A percentile compares a stretch with the other conserved stretches of the same genome.
Conservation (phyloP, 2,113 vertebrate genomes). For the Desmodus rotundus region DNA sequence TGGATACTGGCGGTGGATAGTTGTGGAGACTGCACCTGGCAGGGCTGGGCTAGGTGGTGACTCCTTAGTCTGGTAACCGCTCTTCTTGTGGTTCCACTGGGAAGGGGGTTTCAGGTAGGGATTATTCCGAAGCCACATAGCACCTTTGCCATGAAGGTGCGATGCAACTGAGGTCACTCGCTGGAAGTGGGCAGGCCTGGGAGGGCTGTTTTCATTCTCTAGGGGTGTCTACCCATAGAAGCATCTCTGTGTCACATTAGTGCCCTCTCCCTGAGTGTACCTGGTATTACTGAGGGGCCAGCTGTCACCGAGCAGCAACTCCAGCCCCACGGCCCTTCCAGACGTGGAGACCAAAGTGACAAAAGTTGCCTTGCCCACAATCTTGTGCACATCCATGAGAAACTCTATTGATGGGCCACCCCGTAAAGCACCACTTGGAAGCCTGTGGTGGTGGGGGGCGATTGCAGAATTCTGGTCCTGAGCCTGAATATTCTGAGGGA, state of each 20-base stretch:
- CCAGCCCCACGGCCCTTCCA: not conserved
- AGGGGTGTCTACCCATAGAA: not conserved
- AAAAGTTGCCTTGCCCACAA: slow-evolving; percentile 1
- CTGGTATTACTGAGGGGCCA: slow-evolving; percentile 8
- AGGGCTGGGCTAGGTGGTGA: not conserved
- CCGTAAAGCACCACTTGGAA: not conserved
- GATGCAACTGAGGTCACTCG: not conserved
- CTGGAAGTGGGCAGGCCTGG: not conserved
- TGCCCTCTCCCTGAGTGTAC: not conserved
- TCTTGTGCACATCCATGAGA: not conserved
- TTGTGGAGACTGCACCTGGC: not conserved
- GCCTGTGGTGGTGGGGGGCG: not conserved
- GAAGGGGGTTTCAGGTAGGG: not conserved
- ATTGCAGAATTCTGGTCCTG: not conserved
- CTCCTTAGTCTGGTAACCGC: not conserved
- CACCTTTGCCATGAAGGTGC: not conserved
- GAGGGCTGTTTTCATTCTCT: not conserved
- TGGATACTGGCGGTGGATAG: not conserved
- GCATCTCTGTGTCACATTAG: not conserved
- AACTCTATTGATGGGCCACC: not conserved
- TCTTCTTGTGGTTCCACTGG: not conserved
- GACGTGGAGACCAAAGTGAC: not conserved
- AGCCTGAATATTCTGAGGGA: slow-evolving; percentile 2
- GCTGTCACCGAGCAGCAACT: not conserved
- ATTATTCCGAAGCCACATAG: not conserved